Evolutionary conservation across 1,140 invertebrate species (phyloP).

Genomic region (Teleopsis dalmanni): DNA sequence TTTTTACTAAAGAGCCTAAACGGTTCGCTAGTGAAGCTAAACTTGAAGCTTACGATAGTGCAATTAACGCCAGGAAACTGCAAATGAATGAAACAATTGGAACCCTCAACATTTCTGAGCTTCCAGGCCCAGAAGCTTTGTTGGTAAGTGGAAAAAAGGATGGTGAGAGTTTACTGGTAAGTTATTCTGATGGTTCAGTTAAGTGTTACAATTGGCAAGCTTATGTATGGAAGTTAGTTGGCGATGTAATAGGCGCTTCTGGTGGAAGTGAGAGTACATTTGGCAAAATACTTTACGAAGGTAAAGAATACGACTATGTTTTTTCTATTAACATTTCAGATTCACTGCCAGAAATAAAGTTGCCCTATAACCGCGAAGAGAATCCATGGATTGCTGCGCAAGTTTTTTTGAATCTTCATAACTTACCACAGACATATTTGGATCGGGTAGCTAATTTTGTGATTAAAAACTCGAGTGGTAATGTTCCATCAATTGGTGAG

Average conservation of each 20-base stretch:
- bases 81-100: constrained; percentile 52
- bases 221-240: constrained; percentile 75
- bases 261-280: constrained; percentile 55
- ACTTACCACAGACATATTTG: constrained; percentile 78
- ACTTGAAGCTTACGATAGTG: constrained; percentile 63
- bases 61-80: constrained; percentile 53
- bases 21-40: constrained; percentile 58
- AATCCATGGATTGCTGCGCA: constrained; percentile 85
- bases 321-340: constrained; percentile 92
- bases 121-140: constrained; percentile 71
- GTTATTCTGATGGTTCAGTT: constrained; percentile 59
- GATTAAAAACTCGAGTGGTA: constrained; percentile 60
- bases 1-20: constrained; percentile 68
- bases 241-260: constrained; percentile 79
- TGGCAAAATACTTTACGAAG: constrained; percentile 73
- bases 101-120: constrained; percentile 73
- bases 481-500: no score
- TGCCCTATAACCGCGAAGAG: constrained; percentile 84
- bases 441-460: constrained; percentile 95
- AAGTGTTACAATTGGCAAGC: constrained; percentile 75
- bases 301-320: constrained; percentile 90
- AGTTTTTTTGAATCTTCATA: constrained; percentile 85
- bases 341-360: constrained; percentile 74
- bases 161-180: constrained; percentile 80
- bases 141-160: constrained; percentile 66